phyloP scores from a whole-genome alignment of 1,140 invertebrate genomes.

The Neocloeon triangulifer region DNA sequence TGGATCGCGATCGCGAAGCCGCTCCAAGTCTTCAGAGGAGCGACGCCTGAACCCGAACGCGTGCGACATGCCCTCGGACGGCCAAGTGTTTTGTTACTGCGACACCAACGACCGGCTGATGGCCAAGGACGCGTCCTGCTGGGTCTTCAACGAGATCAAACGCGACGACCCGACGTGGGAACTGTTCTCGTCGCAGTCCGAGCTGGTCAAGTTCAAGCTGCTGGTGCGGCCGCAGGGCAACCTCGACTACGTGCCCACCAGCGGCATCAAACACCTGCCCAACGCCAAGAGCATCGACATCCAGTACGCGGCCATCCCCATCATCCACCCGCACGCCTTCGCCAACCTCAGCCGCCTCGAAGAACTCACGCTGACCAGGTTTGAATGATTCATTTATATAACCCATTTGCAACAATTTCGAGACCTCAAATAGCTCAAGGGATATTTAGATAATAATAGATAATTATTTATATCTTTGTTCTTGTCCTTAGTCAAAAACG shows the following conservation, averaged over 20 bases:
- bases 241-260: constrained; percentile 40
- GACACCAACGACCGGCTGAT: constrained; percentile 14
- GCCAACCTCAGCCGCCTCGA: constrained; percentile 39
- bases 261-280: constrained; percentile 34
- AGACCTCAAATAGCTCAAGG: no score
- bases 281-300: constrained; percentile 38
- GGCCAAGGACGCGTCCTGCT: constrained; percentile 25
- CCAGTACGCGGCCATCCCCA: constrained; percentile 41
- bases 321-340: constrained; percentile 38
- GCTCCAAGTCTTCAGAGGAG: no score
- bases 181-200: constrained; percentile 42
- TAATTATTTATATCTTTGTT: no score
- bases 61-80: constrained; percentile 16
- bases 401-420: no score
- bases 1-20: no score
- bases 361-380: background rate
- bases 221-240: constrained; percentile 36
- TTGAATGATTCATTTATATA: no score
- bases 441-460: no score
- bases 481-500: no score
- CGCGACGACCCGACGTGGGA: constrained; percentile 39
- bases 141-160: constrained; percentile 37
- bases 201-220: constrained; percentile 38
- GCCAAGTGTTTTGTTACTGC: constrained; percentile 23
- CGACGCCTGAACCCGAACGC: constrained; percentile 20